Evolutionary conservation across 2,888 invertebrate genomes (phyloP), one percentile per base, ranked within the genome.

Genomic region (Tolmerus cingulatus): DNA sequence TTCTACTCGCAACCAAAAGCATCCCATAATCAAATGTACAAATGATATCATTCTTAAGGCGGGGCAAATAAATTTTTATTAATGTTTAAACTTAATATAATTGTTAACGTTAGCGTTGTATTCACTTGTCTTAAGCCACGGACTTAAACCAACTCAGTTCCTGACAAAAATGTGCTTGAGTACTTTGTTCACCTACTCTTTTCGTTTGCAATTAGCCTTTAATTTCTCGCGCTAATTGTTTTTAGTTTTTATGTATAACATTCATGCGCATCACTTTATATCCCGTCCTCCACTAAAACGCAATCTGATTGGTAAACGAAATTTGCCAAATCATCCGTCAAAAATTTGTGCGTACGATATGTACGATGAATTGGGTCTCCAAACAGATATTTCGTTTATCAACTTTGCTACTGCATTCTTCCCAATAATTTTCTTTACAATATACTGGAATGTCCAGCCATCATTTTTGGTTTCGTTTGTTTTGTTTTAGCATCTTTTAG

Each of bases 201-300:
- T 82, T 82, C n/a, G 51, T 46, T 82, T 82, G 57, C 82, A 82
- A 82, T 82, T 66, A 82, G 82, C 82, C 12, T 14, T 37, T 82
- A 82, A 82, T 66, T 82, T 82, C 12, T 27, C 30, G 30, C 66
- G 82, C 57, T 82, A 82, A 82, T 57, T 82, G 82, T 82, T 23
- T 57, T 57, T n/a, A 7, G 4, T 37, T 37, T 76, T 76, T 76
- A 37, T 40, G 14, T 66, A 37, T 82, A 57, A 55, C 81, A 81
- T 51, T 66, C 66, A 66, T 82, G n/a, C 79, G 30, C 79, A 51
- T 51, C 51, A 19, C 51, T 79, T 79, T 79, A 79, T 82, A 82
- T 82, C 82, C 57, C 82, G 82, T 82, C 82, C 82, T 30, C 66
- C 57, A 57, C 19, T 82, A 27, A 27, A 30, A 30, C 16, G 30